Evolutionary conservation across 2,888 invertebrate genomes (phyloP).

Genomic region (Scaptomyza caliginosa): DNA sequence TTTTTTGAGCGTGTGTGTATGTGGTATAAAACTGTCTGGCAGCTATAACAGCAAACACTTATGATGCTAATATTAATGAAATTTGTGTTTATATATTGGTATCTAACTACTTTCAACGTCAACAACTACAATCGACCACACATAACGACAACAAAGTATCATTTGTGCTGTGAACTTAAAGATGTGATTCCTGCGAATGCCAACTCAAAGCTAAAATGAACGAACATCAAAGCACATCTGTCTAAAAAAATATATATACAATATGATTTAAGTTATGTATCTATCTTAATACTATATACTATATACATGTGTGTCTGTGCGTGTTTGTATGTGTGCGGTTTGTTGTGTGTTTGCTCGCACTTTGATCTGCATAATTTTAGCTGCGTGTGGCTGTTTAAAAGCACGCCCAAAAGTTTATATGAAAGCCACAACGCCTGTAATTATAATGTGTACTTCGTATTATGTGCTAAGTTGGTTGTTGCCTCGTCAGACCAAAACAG

Average conservation of each 20-base stretch:
- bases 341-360: conserved; percentile 18
- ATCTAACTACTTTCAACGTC: conserved; percentile 2
- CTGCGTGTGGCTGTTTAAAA: conserved; percentile 41
- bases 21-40: conserved; percentile 52
- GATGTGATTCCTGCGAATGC: conserved; percentile 72
- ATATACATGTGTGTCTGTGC: background rate
- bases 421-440: conserved; percentile 51
- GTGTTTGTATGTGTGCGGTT: conserved; percentile 10
- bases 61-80: conserved; percentile 63
- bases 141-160: conserved; percentile 62
- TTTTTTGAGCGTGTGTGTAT: too few species aligned
- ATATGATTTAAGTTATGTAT: conserved; percentile 8
- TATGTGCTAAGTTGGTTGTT: conserved; percentile 45
- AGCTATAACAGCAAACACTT: conserved; percentile 44
- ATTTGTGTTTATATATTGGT: conserved; percentile 19
- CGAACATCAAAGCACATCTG: conserved; percentile 66
- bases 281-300: background rate
- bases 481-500: conserved; percentile 32
- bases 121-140: conserved; percentile 19
- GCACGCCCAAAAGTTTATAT: conserved; percentile 54
- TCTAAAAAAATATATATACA: conserved; percentile 10
- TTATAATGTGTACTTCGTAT: conserved; percentile 60
- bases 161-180: conserved; percentile 70
- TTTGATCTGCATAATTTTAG: conserved; percentile 63
- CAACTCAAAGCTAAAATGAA: conserved; percentile 73